A percentile compares a stretch with the other conserved stretches of the same genome.
Evolutionary conservation across 2,113 vertebrate genomes (phyloP).

Genomic region (Asarcornis scutulata): DNA sequence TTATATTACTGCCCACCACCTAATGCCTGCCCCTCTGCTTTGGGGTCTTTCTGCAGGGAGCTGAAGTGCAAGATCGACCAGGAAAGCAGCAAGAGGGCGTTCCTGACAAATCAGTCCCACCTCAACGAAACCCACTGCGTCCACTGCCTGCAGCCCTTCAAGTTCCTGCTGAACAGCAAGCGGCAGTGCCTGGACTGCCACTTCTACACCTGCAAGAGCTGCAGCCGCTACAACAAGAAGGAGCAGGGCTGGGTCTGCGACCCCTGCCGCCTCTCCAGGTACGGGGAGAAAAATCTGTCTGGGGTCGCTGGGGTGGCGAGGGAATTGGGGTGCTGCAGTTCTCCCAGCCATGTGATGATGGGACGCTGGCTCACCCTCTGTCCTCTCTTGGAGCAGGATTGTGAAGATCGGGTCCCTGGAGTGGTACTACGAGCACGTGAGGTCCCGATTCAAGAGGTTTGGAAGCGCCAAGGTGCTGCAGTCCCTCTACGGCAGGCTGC

Average conservation of each 20-base stretch:
- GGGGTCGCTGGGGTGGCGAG: too few species aligned
- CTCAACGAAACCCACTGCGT: constrained; percentile 86
- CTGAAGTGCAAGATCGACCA: constrained; percentile 86
- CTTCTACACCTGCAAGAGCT: constrained; percentile 84
- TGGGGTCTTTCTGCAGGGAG: constrained; percentile 71
- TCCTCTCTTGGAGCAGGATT: constrained; percentile 72
- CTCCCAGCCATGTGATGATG: too few species aligned
- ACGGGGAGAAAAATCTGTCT: background rate
- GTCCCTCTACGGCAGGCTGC: constrained; percentile 85
- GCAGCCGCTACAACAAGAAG: constrained; percentile 85
- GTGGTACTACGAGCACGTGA: constrained; percentile 90
- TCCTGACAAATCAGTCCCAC: constrained; percentile 78
- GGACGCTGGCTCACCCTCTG: too few species aligned
- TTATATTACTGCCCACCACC: background rate
- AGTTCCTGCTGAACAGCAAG: constrained; percentile 85
- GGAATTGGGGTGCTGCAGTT: too few species aligned
- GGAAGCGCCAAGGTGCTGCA: constrained; percentile 92
- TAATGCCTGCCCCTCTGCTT: background rate
- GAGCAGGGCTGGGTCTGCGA: constrained; percentile 89
- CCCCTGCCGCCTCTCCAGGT: constrained; percentile 89
- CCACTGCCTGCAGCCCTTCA: constrained; percentile 90
- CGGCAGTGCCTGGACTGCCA: constrained; percentile 86
- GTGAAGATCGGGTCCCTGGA: constrained; percentile 89
- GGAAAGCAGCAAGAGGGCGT: constrained; percentile 85
- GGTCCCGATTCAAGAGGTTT: constrained; percentile 88